These are phyloP conservation scores for Cyphomyrus discorhynchus DNA, from an alignment of 2,113 vertebrate species.

Conservation along the genomic window DNA sequence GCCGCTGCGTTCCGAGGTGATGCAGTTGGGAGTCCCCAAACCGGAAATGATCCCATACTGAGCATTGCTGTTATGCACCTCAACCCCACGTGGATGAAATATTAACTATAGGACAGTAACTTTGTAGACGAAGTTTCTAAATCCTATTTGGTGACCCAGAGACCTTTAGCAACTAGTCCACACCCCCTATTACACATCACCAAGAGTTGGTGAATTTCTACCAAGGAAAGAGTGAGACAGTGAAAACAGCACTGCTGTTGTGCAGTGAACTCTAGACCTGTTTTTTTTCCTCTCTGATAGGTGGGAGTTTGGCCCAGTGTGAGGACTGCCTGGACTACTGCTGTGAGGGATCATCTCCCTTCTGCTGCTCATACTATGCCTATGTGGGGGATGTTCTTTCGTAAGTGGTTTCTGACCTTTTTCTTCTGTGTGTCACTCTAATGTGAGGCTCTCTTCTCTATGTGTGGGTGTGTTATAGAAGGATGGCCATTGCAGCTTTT, in stretches of 20 bases:
- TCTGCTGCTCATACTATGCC: slow-evolving; percentile 90
- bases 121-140: neutral
- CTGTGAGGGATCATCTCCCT: slow-evolving; percentile 76
- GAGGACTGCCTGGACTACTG: slow-evolving; percentile 80
- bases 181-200: neutral
- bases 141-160: neutral
- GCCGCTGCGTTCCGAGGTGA: neutral
- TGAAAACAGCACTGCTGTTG: neutral
- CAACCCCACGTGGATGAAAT: neutral
- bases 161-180: neutral
- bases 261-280: neutral
- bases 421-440: neutral
- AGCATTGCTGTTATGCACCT: neutral
- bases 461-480: neutral
- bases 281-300: slow-evolving; percentile 46
- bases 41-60: neutral
- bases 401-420: slow-evolving; percentile 58
- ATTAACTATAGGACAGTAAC: neutral
- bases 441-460: neutral
- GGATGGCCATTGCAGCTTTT: neutral
- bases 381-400: slow-evolving; percentile 86
- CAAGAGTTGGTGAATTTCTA: neutral
- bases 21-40: neutral
- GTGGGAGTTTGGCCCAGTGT: slow-evolving; percentile 68
- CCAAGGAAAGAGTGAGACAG: neutral